A percentile compares a stretch with the other conserved stretches of the same genome.
Evolutionary conservation across 2,113 vertebrate genomes (phyloP).

Genomic region (Malurus alboscapulatus): DNA sequence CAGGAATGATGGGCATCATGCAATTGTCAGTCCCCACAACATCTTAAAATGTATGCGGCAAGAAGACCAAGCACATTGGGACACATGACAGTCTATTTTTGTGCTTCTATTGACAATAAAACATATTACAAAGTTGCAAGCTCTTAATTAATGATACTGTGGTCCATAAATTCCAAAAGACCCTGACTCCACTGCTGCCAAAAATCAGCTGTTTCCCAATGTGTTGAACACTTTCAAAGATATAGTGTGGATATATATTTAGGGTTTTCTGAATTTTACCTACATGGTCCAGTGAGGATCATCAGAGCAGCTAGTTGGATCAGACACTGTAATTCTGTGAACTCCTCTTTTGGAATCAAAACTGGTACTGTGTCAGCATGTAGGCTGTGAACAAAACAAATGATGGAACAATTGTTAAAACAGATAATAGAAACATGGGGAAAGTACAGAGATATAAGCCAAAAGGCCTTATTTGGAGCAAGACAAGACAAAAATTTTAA

Average conservation of each 20-base stretch:
- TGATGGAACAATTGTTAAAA: not conserved
- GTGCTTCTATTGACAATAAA: not conserved
- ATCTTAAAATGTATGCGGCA: not conserved
- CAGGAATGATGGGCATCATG: not conserved
- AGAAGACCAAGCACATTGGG: not conserved
- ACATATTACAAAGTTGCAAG: not conserved
- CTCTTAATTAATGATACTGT: not conserved
- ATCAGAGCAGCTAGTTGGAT: conserved; percentile 14
- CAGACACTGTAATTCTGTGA: conserved; percentile 22
- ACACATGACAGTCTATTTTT: not conserved
- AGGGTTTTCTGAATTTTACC: not conserved
- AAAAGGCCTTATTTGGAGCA: not conserved
- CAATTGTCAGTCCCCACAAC: not conserved
- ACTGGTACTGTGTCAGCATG: conserved; percentile 3
- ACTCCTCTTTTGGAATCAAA: conserved; percentile 43
- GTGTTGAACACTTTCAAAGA: not conserved
- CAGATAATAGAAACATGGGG: not conserved
- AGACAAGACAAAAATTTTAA: not conserved
- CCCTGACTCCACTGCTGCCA: not conserved
- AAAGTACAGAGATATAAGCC: not conserved
- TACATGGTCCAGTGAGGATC: conserved; percentile 60
- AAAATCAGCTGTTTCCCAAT: not conserved
- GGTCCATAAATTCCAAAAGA: not conserved
- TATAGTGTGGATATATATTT: not conserved
- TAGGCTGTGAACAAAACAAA: conserved; percentile 46